Percentiles rank a stretch among this genome's conserved stretches.
Conservation (phyloP, 2,888 invertebrate genomes). For the Agrochola litura region DNA sequence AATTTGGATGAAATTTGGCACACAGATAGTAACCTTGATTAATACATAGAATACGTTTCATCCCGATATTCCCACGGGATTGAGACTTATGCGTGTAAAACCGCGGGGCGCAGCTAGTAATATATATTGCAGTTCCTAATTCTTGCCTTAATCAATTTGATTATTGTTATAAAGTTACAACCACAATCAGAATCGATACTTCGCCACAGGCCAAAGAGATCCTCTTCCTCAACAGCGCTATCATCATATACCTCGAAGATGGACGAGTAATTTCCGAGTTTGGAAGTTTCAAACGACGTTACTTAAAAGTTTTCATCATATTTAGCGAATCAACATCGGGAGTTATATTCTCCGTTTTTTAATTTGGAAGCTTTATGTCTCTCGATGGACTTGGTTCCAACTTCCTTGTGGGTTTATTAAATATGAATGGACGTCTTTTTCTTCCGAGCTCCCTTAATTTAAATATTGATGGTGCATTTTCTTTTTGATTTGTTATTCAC, state of each 20-base stretch:
- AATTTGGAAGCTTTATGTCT: slow-evolving; percentile 71
- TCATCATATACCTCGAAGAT: slow-evolving; percentile 70
- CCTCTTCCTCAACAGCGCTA: slow-evolving; percentile 12
- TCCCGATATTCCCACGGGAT: too few relatives aligned
- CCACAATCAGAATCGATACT: slow-evolving; percentile 22
- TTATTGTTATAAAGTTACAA: neutral
- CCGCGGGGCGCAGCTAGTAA: too few relatives aligned
- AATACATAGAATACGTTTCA: too few relatives aligned
- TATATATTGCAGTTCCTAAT: neutral
- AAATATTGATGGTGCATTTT: slow-evolving; percentile 34
- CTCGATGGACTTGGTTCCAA: slow-evolving; percentile 57
- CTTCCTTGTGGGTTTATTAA: slow-evolving; percentile 59
- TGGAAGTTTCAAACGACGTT: slow-evolving; percentile 75
- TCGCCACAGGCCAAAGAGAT: neutral
- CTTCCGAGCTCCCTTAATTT: slow-evolving; percentile 27
- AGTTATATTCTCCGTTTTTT: slow-evolving; percentile 67
- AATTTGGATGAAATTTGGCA: too few relatives aligned
- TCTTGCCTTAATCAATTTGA: neutral
- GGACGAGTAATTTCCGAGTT: slow-evolving; percentile 73
- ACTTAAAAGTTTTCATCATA: slow-evolving; percentile 73
- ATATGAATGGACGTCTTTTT: slow-evolving; percentile 39
- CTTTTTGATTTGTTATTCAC: slow-evolving; percentile 10
- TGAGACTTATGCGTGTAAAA: too few relatives aligned
- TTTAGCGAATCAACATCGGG: slow-evolving; percentile 78
- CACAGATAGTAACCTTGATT: too few relatives aligned